Evolutionary conservation across 2,797 vertebrate genomes (phyloP).

Genomic region (Rhinoraja longicauda): DNA sequence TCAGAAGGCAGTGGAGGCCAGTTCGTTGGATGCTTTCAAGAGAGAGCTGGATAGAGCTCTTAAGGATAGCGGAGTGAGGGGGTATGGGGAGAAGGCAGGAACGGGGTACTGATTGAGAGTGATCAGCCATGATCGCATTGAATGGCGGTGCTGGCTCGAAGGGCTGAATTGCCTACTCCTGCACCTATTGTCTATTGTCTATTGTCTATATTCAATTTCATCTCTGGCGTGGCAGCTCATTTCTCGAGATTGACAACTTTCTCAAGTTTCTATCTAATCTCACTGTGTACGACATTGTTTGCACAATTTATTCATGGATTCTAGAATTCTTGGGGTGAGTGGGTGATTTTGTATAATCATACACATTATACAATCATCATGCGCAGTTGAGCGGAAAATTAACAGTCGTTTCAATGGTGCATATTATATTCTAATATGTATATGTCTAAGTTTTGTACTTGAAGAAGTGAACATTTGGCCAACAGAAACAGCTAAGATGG

Average conservation of each 20-base stretch:
- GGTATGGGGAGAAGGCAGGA: too few species aligned
- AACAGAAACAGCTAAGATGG: background rate
- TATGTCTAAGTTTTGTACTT: background rate
- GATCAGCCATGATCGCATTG: too few species aligned
- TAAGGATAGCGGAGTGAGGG: too few species aligned
- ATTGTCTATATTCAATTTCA: background rate
- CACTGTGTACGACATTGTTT: background rate
- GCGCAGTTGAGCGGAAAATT: background rate
- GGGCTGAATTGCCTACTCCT: too few species aligned
- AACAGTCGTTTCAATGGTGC: background rate
- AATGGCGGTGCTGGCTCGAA: too few species aligned
- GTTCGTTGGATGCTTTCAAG: too few species aligned
- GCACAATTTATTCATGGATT: background rate
- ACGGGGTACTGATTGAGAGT: too few species aligned
- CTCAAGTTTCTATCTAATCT: background rate
- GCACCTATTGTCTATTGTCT: too few species aligned
- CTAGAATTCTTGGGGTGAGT: background rate
- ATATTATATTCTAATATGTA: background rate
- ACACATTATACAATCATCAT: too few species aligned
- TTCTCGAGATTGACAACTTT: background rate
- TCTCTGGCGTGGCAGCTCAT: background rate
- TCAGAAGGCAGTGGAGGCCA: too few species aligned
- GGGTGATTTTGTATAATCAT: background rate
- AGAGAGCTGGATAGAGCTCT: too few species aligned
- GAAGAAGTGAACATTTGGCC: too few species aligned